Evolutionary conservation across 2,797 vertebrate species (phyloP).

Genomic region (Molossus molossus): DNA sequence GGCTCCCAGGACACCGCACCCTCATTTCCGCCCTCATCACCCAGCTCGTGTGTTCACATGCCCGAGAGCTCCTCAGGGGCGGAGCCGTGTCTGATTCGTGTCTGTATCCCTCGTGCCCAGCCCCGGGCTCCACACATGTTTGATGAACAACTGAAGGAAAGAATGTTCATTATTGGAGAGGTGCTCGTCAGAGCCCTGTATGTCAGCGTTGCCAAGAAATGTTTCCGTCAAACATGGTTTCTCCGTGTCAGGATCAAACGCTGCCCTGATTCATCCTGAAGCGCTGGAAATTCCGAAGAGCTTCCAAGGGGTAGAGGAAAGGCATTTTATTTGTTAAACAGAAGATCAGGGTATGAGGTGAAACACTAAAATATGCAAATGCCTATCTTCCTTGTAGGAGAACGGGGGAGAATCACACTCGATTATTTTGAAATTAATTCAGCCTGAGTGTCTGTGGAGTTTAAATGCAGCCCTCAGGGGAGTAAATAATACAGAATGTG

Average conservation of each 20-base stretch:
- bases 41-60: constrained; percentile 50
- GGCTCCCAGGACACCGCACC: background rate
- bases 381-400: constrained; percentile 80
- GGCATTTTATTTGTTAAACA: constrained; percentile 82
- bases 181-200: constrained; percentile 60
- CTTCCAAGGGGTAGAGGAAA: constrained; percentile 68
- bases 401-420: constrained; percentile 79
- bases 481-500: constrained; percentile 87
- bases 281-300: constrained; percentile 61
- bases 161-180: constrained; percentile 77
- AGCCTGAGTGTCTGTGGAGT: constrained; percentile 84
- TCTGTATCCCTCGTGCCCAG: constrained; percentile 26
- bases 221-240: constrained; percentile 60
- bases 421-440: constrained; percentile 88
- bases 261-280: constrained; percentile 35
- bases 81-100: constrained; percentile 3
- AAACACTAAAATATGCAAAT: constrained; percentile 87
- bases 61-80: background rate
- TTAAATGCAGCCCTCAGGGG: constrained; percentile 87
- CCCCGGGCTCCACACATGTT: constrained; percentile 71
- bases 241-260: constrained; percentile 10
- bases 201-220: constrained; percentile 60
- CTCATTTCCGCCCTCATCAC: background rate
- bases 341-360: constrained; percentile 78
- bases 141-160: constrained; percentile 78